Percentiles rank a stretch among this genome's conserved stretches.
Evolutionary conservation across 2,113 vertebrate genomes (phyloP).

Genomic region (Toxotes chatareus): DNA sequence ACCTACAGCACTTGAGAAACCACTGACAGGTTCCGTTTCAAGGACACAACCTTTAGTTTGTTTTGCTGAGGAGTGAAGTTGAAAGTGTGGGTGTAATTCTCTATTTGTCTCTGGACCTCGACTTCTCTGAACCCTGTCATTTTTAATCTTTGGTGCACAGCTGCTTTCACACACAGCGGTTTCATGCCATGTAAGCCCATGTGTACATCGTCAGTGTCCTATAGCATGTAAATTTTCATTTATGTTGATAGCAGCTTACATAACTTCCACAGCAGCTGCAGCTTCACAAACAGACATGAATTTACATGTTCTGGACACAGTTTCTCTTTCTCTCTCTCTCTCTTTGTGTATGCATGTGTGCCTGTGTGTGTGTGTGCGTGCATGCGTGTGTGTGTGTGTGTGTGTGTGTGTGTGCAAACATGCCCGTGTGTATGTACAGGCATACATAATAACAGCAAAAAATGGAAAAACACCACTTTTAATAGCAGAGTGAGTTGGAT

Average conservation of each 20-base stretch:
- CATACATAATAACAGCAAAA: slow-evolving; percentile 4
- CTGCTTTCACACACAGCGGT: slow-evolving; percentile 32
- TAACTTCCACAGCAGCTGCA: slow-evolving; percentile 73
- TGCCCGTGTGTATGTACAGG: background rate
- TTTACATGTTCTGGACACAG: slow-evolving; percentile 73
- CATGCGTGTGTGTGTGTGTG: too few species aligned
- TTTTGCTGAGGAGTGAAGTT: slow-evolving; percentile 68
- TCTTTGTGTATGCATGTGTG: too few species aligned
- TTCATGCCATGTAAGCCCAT: slow-evolving; percentile 12
- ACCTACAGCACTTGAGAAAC: slow-evolving; percentile 60
- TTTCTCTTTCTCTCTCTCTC: slow-evolving; percentile 21
- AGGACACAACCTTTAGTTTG: slow-evolving; percentile 74
- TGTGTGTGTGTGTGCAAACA: too few species aligned
- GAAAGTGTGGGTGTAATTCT: slow-evolving; percentile 66
- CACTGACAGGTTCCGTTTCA: slow-evolving; percentile 68
- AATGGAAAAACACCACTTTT: slow-evolving; percentile 23
- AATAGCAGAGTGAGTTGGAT: slow-evolving; percentile 12
- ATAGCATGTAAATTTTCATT: slow-evolving; percentile 67
- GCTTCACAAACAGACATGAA: slow-evolving; percentile 75
- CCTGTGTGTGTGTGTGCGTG: too few species aligned
- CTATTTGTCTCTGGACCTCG: slow-evolving; percentile 64
- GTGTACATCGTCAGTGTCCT: background rate
- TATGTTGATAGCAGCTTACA: slow-evolving; percentile 60
- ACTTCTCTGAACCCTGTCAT: slow-evolving; percentile 65
- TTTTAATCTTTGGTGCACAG: slow-evolving; percentile 56